Percentiles rank a stretch among this genome's conserved stretches.
These are phyloP conservation scores for Apogon talboti DNA, from an alignment of 2,797 vertebrate species.

Conservation along the genomic window DNA sequence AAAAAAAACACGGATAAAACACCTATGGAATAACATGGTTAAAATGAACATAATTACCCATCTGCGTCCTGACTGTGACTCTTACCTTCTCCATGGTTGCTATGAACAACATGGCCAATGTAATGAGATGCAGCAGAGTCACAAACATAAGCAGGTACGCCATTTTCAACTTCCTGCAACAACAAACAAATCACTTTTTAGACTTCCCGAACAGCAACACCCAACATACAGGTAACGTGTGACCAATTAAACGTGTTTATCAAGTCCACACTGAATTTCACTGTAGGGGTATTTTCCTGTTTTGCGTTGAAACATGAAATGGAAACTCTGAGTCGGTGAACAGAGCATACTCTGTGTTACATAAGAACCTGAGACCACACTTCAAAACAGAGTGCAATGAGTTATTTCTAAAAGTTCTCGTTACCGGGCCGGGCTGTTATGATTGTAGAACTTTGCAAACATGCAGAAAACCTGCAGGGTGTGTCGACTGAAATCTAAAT, in stretches of 20 bases:
- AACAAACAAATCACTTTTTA: conserved; percentile 24
- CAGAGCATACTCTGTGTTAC: conserved; percentile 59
- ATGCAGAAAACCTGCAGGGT: conserved; percentile 35
- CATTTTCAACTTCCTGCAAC: conserved; percentile 61
- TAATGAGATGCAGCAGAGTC: conserved; percentile 89
- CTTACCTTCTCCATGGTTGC: conserved; percentile 92
- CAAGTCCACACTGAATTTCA: conserved; percentile 27
- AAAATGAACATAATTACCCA: background rate
- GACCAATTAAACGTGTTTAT: conserved; percentile 12
- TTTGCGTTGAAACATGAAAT: conserved; percentile 53
- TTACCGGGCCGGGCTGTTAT: conserved; percentile 51
- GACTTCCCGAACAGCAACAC: background rate
- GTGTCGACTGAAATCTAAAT: conserved; percentile 47
- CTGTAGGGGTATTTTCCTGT: conserved; percentile 40
- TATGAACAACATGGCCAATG: conserved; percentile 91
- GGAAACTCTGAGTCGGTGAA: conserved; percentile 61
- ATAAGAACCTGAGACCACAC: conserved; percentile 14
- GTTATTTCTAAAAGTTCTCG: conserved; percentile 47
- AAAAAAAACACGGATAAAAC: conserved; percentile 11
- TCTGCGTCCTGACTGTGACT: background rate
- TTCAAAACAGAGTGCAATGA: conserved; percentile 53
- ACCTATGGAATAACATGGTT: background rate
- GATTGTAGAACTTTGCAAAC: conserved; percentile 17
- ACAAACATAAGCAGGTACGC: conserved; percentile 86
- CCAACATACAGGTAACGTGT: background rate